Evolutionary conservation across 2,888 invertebrate genomes (phyloP).

Genomic region (Oligia fasciuncula): DNA sequence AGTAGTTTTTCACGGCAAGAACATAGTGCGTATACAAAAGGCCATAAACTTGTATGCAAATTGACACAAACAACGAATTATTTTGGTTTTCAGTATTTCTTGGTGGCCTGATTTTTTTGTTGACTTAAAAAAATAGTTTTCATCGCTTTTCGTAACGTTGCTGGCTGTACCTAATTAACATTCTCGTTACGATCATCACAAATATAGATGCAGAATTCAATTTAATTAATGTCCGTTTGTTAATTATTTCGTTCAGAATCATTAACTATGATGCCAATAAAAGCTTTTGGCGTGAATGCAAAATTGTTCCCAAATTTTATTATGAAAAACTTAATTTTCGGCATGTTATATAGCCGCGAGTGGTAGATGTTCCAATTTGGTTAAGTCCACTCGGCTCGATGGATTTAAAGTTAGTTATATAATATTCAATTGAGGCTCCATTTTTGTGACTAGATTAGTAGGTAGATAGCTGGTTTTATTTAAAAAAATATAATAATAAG

Average conservation of each 20-base stretch:
- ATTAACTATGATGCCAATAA: slow-evolving; percentile 53
- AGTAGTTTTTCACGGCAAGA: too few species aligned
- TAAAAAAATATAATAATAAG: too few species aligned
- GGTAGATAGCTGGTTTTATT: neutral
- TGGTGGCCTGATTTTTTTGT: neutral
- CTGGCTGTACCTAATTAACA: slow-evolving; percentile 32
- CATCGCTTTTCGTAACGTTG: neutral
- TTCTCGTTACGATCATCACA: slow-evolving; percentile 31
- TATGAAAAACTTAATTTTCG: slow-evolving; percentile 29
- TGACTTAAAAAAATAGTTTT: neutral
- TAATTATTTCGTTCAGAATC: slow-evolving; percentile 63
- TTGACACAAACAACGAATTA: neutral
- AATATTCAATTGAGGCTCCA: neutral
- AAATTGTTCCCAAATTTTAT: slow-evolving; percentile 35
- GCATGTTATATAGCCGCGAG: slow-evolving; percentile 2
- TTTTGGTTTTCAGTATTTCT: neutral
- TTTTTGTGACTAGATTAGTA: neutral
- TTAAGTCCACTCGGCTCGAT: neutral
- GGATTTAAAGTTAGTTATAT: neutral
- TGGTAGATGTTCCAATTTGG: slow-evolving; percentile 21
- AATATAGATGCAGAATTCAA: slow-evolving; percentile 45
- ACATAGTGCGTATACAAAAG: too few species aligned
- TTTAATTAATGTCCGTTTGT: slow-evolving; percentile 53
- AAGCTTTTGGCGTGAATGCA: slow-evolving; percentile 41
- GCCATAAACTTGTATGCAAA: neutral